Evolutionary conservation across 2,888 invertebrate genomes (phyloP).

Genomic region (Epinotia nisella): DNA sequence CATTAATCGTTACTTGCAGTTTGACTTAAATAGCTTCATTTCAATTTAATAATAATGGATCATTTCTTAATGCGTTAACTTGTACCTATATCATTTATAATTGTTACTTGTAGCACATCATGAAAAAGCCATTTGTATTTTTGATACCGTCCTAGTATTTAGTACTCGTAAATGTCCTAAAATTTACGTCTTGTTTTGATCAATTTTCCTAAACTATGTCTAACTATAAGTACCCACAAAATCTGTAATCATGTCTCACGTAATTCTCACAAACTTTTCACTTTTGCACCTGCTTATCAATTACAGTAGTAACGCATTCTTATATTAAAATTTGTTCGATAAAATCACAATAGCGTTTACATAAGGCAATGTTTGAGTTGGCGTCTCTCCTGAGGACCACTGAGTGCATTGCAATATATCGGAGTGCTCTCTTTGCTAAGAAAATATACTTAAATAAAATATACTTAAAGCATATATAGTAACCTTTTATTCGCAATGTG

Average conservation of each 20-base stretch:
- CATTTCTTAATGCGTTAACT: too few relatives aligned
- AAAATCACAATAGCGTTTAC: slow-evolving; percentile 44
- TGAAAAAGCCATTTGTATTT: too few relatives aligned
- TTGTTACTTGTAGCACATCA: too few relatives aligned
- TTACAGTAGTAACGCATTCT: slow-evolving; percentile 17
- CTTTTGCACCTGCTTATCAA: background rate
- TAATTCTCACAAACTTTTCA: background rate
- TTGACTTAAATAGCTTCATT: too few relatives aligned
- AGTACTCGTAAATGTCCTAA: too few relatives aligned
- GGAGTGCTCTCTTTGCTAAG: slow-evolving; percentile 37
- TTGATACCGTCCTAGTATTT: too few relatives aligned
- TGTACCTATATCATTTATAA: too few relatives aligned
- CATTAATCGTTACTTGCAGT: background rate
- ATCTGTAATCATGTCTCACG: background rate
- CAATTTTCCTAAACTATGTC: too few relatives aligned
- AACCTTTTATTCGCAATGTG: background rate
- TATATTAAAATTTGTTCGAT: slow-evolving; percentile 44
- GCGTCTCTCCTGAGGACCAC: slow-evolving; percentile 34
- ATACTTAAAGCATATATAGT: slow-evolving; percentile 14
- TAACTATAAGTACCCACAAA: too few relatives aligned
- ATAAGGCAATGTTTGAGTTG: slow-evolving; percentile 41
- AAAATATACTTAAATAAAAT: slow-evolving; percentile 18
- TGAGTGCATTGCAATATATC: slow-evolving; percentile 45
- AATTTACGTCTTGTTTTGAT: too few relatives aligned
- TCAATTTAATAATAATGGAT: too few relatives aligned